A percentile compares a stretch with the other conserved stretches of the same genome.
These are phyloP conservation scores for Mobula birostris DNA, from an alignment of 2,113 vertebrate genomes.

Conservation along the genomic window DNA sequence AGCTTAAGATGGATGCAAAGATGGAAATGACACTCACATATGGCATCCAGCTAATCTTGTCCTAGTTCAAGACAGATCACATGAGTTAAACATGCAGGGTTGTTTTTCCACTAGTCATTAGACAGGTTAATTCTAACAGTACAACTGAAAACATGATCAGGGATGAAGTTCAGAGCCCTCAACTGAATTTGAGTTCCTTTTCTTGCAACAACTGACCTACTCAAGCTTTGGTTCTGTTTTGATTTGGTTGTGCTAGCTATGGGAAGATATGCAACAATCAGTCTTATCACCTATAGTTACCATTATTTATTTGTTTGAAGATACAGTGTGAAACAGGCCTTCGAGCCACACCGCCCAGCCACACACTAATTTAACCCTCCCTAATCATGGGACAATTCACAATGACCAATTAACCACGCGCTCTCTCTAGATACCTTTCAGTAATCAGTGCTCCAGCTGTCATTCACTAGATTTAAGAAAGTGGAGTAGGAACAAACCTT, in stretches of 20 bases:
- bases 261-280: not conserved
- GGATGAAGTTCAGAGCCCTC: not conserved
- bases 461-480: too few species aligned
- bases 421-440: not conserved
- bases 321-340: too few species aligned
- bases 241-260: not conserved
- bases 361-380: too few species aligned
- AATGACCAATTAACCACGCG: too few species aligned
- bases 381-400: too few species aligned
- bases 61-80: constrained; percentile 44
- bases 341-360: too few species aligned
- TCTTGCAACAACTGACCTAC: not conserved
- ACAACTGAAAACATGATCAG: not conserved
- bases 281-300: not conserved
- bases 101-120: not conserved
- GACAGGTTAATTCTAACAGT: not conserved
- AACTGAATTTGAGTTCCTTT: not conserved
- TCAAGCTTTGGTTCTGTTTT: not conserved
- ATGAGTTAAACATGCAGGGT: not conserved
- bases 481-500: too few species aligned
- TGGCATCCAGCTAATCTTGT: too few species aligned
- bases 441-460: not conserved
- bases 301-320: not conserved
- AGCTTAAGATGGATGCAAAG: constrained; percentile 86
- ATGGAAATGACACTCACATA: constrained; percentile 77